These are phyloP conservation scores for Temnopleurus reevesii DNA, from an alignment of 53 echinoderm and acorn worm species.

Conservation along the genomic window DNA sequence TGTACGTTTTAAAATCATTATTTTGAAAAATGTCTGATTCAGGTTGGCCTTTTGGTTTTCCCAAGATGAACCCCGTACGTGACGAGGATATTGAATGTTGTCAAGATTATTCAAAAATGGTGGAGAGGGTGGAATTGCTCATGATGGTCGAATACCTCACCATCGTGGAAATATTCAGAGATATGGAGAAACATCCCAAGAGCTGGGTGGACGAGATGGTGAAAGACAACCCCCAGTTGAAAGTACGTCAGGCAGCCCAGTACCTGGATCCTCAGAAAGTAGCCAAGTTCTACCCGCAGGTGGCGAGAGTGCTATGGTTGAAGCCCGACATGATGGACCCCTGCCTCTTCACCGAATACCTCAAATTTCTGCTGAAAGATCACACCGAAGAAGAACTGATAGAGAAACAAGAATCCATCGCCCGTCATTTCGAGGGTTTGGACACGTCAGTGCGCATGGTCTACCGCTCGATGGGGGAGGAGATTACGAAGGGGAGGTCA, in stretches of 20 bases:
- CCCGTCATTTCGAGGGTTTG: background rate
- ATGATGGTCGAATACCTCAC: constrained; percentile 10
- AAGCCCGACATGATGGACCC: constrained; percentile 34
- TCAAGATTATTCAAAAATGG: background rate
- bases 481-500: background rate
- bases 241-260: background rate
- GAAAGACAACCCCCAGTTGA: background rate
- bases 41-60: no score
- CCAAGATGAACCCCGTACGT: no score
- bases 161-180: background rate
- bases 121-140: constrained; percentile 7
- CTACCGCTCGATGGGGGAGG: constrained; percentile 36
- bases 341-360: background rate
- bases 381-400: constrained; percentile 22
- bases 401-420: background rate
- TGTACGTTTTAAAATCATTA: no score
- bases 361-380: constrained; percentile 5
- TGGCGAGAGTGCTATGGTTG: constrained; percentile 30
- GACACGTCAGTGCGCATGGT: background rate
- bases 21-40: no score
- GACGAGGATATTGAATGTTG: background rate
- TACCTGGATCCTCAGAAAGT: constrained; percentile 37
- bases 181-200: background rate
- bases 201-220: background rate
- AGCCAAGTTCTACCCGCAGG: constrained; percentile 6